Evolutionary conservation across 1,140 invertebrate genomes (phyloP), one percentile per base, ranked within the genome.

Genomic region (Polypedilum pembai): DNA sequence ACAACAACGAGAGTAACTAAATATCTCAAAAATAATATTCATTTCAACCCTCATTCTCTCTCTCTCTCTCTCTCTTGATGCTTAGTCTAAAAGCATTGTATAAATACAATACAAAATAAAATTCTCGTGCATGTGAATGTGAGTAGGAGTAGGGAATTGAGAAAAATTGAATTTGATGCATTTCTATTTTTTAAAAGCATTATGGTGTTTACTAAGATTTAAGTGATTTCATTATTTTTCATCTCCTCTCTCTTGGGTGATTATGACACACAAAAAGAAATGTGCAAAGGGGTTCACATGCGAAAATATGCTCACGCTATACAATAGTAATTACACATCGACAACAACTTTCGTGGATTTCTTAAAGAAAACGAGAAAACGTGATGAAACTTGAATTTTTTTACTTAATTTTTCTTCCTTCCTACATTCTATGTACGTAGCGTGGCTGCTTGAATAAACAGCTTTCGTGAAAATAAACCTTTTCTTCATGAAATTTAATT

Each of bases 121-220:
- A 21, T 18, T 21, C 65, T 69, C 18, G 1, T 18, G 10, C 17
- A 69, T 20, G 45, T 33, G 24, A 33, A 5, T 33, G n/a, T n/a
- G n/a, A 33, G 24, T 33, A 33, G 24, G 24, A 33, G 24, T 33
- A 8, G 18, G 65, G 20, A 18, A 69, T 20, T 20, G 65, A 69
- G 17, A 18, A 69, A n/a, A 21, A 69, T 69, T 20, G 65, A 18
- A 21, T 20, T n/a, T 69, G 65, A 69, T 69, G 65, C 65, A 69
- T 21, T 69, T 69, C 18, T 69, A 69, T 69, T 69, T 69, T n/a
- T 18, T 69, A 69, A 69, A 69, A 69, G 65, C 65, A 69, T 69
- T 69, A 69, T 69, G 65, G 18, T 69, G 65, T 69, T 69, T 69
- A 69, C 18, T 69, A 69, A 69, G 65, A 69, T 69, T 69, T 69